Evolutionary conservation across 1,140 invertebrate genomes (phyloP).

Genomic region (Zaprionus lachaisei): DNA sequence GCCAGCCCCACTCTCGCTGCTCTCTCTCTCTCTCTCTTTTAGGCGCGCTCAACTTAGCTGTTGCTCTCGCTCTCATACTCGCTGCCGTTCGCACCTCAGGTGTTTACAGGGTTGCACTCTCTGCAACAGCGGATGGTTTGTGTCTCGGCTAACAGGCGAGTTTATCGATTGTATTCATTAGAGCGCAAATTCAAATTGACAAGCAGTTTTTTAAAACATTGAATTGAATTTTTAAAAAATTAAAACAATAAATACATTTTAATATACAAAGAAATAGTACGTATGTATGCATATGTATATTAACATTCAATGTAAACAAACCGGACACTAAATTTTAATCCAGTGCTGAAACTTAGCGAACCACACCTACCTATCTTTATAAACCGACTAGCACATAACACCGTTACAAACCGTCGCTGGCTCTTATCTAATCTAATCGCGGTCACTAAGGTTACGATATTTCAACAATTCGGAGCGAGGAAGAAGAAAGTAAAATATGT

Average conservation of each 20-base stretch:
- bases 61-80: neutral
- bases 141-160: slow-evolving; percentile 14
- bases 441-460: slow-evolving; percentile 29
- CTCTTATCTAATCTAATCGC: slow-evolving; percentile 65
- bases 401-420: neutral
- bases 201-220: neutral
- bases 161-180: neutral
- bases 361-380: slow-evolving; percentile 3
- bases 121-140: neutral
- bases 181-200: slow-evolving; percentile 1
- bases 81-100: slow-evolving; percentile 3
- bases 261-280: neutral
- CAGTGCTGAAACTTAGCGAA: neutral
- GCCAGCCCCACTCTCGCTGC: neutral
- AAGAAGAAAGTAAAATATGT: neutral
- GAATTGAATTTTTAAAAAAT: neutral
- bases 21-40: slow-evolving; percentile 9
- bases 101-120: slow-evolving; percentile 32
- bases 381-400: neutral
- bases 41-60: neutral
- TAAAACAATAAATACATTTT: neutral
- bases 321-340: neutral
- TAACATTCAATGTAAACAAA: neutral
- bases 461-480: neutral
- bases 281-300: neutral